These are phyloP conservation scores for Chymomyza costata DNA, from an alignment of 1,140 invertebrate genomes.

Conservation along the genomic window DNA sequence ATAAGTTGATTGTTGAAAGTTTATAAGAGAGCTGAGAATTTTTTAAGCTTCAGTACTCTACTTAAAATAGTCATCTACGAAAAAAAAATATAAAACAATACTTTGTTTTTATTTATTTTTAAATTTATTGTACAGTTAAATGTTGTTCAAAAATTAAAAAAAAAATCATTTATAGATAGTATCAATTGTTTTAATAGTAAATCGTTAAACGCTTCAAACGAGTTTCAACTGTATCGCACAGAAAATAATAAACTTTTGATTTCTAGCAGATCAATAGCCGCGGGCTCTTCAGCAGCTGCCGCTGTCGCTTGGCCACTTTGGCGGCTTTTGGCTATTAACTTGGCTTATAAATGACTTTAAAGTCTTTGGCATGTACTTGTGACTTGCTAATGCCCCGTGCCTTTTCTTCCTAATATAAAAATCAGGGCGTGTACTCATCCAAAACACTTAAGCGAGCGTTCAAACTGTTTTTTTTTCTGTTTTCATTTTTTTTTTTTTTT, in stretches of 20 bases:
- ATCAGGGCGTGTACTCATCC: slow-evolving; percentile 72
- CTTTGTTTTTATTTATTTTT: no score
- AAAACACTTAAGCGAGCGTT: slow-evolving; percentile 66
- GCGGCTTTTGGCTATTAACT: slow-evolving; percentile 24
- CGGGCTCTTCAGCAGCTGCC: slow-evolving; percentile 28
- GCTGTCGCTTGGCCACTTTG: slow-evolving; percentile 4
- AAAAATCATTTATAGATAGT: no score
- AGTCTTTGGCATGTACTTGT: slow-evolving; percentile 15
- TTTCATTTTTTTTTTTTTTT: no score
- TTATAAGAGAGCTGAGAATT: no score
- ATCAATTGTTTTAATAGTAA: no score
- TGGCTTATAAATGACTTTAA: slow-evolving; percentile 26
- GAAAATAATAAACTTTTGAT: slow-evolving; percentile 72
- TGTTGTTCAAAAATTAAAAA: no score
- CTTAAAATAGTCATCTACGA: no score
- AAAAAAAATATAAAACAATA: no score
- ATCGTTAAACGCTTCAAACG: slow-evolving; percentile 19
- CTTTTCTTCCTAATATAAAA: slow-evolving; percentile 36
- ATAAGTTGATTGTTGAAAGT: no score
- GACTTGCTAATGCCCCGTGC: neutral
- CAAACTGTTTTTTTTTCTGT: slow-evolving; percentile 9
- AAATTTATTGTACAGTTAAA: no score
- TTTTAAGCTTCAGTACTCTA: no score
- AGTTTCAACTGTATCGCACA: slow-evolving; percentile 29
- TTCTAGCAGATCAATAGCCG: slow-evolving; percentile 74